A percentile compares a stretch with the other conserved stretches of the same genome.
phyloP scores from a whole-genome alignment of 2,113 vertebrate species.

The Protobothrops flavoviridis region DNA sequence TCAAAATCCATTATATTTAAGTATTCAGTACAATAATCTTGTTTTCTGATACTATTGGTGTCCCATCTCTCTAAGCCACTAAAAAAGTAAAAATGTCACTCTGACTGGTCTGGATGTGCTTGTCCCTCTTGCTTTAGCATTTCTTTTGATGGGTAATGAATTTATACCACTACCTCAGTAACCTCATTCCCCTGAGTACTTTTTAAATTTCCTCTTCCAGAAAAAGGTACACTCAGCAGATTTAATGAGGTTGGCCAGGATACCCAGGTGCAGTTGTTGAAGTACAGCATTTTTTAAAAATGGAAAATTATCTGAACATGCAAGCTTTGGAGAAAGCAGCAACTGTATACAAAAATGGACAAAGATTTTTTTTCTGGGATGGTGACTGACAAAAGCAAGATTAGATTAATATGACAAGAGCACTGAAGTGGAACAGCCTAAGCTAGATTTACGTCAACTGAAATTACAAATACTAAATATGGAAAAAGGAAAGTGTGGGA shows the following conservation, averaged over 20 bases:
- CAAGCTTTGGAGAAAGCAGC: background rate
- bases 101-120: background rate
- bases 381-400: background rate
- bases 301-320: background rate
- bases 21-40: background rate
- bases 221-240: conserved; percentile 14
- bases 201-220: background rate
- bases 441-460: background rate
- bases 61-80: background rate
- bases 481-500: background rate
- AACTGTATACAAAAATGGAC: background rate
- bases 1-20: background rate
- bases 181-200: background rate
- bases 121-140: background rate
- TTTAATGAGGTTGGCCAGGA: background rate
- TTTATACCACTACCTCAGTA: background rate
- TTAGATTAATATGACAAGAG: conserved; percentile 5
- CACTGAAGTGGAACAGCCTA: background rate
- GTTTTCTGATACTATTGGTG: background rate
- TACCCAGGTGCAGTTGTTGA: conserved; percentile 20
- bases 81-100: background rate
- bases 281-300: background rate
- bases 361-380: background rate
- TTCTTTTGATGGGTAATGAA: background rate
- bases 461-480: background rate